Base-by-base conservation (phyloP, 2,888 invertebrate genomes). In the Podotricha telesiphe region DNA sequence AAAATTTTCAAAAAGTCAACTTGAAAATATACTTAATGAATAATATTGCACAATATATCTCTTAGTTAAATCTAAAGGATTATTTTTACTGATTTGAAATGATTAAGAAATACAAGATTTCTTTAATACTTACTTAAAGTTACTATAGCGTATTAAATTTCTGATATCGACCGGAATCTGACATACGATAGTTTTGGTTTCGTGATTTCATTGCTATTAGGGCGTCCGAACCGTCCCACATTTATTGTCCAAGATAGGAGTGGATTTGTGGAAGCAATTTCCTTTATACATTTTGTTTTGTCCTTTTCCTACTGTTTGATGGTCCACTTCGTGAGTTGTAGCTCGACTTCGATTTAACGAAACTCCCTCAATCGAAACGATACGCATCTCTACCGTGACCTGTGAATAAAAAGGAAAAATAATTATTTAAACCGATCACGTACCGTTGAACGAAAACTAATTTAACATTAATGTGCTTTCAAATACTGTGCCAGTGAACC, bases 231-330 rank as follows among this genome's bases (percentile, higher is more conserved):
- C 88, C 87, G 86, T 85, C 88, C 81, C 84, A 89, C 91, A 86
- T 93, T 92, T 93, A 93, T 91, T 92, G 93, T 88, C 87, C 86
- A 86, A 92, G 93, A 93, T 92, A 93, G 89, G 91, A 93, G 90
- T 93, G 90, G 91, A 93, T 93, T 93, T 92, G 93, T 92, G 91
- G 91, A 92, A 91, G 91, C 93, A 92, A 93, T 93, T 92, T 93
- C 91, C 93, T 92, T 90, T 93, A 92, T 93, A 91, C 91, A 91
- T 93, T 93, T 93, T 92, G 93, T 92, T 92, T 91, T 92, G 92
- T 93, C 91, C 92, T 89, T 91, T 89, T 86, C 89, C 83, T 88
- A 85, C 91, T 91, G 90, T 91, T 92, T 92, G 91, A 92, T 91
- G 88, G 89, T 87, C 89, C 86, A 85, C 85, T 86, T 86, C 82